Evolutionary conservation across 2,888 invertebrate species (phyloP).

Genomic region (Cerastis leucographa): DNA sequence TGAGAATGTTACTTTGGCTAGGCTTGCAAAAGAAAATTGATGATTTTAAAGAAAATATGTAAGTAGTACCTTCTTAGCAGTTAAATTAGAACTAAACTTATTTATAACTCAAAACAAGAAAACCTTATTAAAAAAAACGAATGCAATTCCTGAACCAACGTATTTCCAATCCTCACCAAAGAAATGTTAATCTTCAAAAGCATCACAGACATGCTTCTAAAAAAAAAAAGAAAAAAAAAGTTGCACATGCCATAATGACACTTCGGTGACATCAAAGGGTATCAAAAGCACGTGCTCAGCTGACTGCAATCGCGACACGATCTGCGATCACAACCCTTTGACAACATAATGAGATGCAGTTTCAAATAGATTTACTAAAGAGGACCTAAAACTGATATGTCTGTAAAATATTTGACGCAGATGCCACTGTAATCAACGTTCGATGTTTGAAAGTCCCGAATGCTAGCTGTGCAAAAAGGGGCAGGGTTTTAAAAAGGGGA

Average conservation of each 20-base stretch:
- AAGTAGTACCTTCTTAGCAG: too few relatives aligned
- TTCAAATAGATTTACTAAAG: conserved; percentile 48
- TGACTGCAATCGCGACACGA: conserved; percentile 45
- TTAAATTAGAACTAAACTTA: not conserved
- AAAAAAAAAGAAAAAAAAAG: conserved; percentile 23
- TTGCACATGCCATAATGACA: conserved; percentile 44
- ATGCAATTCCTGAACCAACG: not conserved
- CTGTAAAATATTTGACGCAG: conserved; percentile 44
- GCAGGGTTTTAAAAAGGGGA: conserved; percentile 23
- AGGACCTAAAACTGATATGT: conserved; percentile 31
- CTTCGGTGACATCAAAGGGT: conserved; percentile 53
- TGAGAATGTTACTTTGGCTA: too few relatives aligned
- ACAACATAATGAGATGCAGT: conserved; percentile 58
- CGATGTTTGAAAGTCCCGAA: conserved; percentile 40
- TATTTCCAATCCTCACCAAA: conserved; percentile 1
- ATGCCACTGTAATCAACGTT: conserved; percentile 34
- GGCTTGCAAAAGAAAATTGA: too few relatives aligned
- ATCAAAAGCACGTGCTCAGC: conserved; percentile 25
- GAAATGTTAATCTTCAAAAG: conserved; percentile 5
- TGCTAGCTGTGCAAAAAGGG: conserved; percentile 17
- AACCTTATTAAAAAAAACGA: not conserved
- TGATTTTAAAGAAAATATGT: too few relatives aligned
- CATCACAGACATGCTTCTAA: not conserved
- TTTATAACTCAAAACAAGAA: not conserved
- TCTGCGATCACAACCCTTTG: conserved; percentile 59